These are phyloP conservation scores for Acanthaster planci DNA, from an alignment of 35 echinoderm and acorn worm species.

Conservation along the genomic window DNA sequence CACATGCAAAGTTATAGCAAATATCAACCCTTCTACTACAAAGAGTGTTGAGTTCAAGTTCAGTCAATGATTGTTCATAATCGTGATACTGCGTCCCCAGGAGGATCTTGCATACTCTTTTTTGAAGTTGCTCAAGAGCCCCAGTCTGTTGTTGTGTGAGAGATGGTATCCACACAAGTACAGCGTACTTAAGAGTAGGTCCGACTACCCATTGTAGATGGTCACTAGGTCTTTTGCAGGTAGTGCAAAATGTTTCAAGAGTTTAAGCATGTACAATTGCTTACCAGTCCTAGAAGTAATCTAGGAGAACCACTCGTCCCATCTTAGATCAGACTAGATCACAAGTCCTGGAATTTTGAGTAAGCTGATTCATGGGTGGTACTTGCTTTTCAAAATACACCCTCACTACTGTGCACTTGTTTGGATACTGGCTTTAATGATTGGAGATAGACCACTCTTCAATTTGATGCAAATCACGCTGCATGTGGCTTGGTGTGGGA, in stretches of 20 bases:
- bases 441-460: background rate
- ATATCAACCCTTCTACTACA: background rate
- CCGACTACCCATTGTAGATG: background rate
- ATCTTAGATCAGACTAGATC: constrained; percentile 6
- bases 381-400: background rate
- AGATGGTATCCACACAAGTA: background rate
- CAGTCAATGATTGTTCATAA: background rate
- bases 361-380: background rate
- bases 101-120: background rate
- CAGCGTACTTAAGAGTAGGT: background rate
- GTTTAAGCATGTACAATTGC: constrained; percentile 19
- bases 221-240: constrained; percentile 5
- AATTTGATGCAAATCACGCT: background rate
- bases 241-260: background rate
- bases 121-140: background rate
- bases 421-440: background rate
- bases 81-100: background rate
- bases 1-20: background rate
- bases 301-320: background rate
- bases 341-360: background rate
- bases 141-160: background rate
- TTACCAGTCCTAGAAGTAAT: background rate
- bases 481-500: background rate
- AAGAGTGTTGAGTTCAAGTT: background rate
- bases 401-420: background rate